Evolutionary conservation across 2,113 vertebrate species (phyloP).

Genomic region (Halichoeres trimaculatus): DNA sequence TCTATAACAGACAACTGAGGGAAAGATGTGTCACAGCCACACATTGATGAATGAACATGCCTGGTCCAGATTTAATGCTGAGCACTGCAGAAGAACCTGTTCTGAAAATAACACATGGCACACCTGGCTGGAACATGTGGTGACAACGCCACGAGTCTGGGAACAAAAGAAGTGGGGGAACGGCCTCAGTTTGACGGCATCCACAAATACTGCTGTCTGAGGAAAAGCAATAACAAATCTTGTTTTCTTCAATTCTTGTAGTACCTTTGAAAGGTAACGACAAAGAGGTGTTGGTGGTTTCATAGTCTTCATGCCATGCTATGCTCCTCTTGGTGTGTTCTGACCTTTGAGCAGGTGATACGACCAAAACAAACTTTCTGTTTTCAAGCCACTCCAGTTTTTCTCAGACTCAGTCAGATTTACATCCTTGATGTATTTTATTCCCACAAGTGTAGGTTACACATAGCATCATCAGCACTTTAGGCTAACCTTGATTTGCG

Average conservation of each 20-base stretch:
- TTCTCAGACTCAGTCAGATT: too few relatives aligned
- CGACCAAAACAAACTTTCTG: too few relatives aligned
- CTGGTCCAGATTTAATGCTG: not conserved
- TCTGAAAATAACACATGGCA: not conserved
- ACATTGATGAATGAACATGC: not conserved
- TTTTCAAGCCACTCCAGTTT: too few relatives aligned
- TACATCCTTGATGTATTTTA: too few relatives aligned
- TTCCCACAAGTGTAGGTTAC: too few relatives aligned
- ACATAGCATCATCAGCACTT: too few relatives aligned
- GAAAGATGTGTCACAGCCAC: not conserved
- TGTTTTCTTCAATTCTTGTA: too few relatives aligned
- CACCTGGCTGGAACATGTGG: constrained; percentile 5
- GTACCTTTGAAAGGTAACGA: not conserved
- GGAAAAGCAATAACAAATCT: too few relatives aligned
- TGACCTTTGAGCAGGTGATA: not conserved
- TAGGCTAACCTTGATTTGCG: too few relatives aligned
- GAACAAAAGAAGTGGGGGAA: not conserved
- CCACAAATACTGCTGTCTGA: too few relatives aligned
- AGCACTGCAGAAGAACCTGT: constrained; percentile 4
- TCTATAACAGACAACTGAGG: too few relatives aligned
- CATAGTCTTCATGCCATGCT: not conserved
- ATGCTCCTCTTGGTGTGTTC: not conserved
- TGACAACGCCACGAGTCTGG: not conserved
- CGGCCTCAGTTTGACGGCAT: not conserved
- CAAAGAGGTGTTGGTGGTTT: not conserved